phyloP scores from a whole-genome alignment of 2,888 invertebrate genomes.

The Ernsta delagoae region DNA sequence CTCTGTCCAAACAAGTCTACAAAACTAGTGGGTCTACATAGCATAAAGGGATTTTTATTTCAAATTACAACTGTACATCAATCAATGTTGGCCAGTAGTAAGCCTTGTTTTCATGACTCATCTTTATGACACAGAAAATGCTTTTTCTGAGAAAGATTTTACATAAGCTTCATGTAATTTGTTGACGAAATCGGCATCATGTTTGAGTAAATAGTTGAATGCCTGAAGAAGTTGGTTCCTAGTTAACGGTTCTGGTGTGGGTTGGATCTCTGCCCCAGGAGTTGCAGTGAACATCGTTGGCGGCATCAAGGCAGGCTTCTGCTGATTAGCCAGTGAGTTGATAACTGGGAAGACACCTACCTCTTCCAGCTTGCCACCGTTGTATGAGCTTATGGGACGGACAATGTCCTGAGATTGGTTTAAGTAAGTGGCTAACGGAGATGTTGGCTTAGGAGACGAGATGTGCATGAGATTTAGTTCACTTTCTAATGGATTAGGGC shows the following conservation, averaged over 20 bases:
- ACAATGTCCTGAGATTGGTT: constrained; percentile 77
- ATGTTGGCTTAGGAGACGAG: constrained; percentile 81
- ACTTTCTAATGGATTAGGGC: constrained; percentile 76
- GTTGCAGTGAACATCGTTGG: constrained; percentile 92
- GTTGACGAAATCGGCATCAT: constrained; percentile 94
- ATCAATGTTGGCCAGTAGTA: constrained; percentile 47
- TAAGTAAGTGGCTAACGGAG: constrained; percentile 84
- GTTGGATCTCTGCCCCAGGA: constrained; percentile 72
- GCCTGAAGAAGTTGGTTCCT: constrained; percentile 96
- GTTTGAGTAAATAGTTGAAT: constrained; percentile 93
- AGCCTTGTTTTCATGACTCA: constrained; percentile 52
- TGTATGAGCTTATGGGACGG: constrained; percentile 64
- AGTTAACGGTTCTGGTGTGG: constrained; percentile 90
- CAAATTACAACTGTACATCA: constrained; percentile 80
- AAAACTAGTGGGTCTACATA: constrained; percentile 46
- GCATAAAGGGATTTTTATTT: constrained; percentile 69
- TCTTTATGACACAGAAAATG: constrained; percentile 78
- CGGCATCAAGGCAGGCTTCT: constrained; percentile 92
- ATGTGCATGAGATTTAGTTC: constrained; percentile 82
- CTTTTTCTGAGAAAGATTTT: constrained; percentile 90
- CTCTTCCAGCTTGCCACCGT: constrained; percentile 67
- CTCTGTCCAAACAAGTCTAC: constrained; percentile 68
- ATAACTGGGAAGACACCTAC: constrained; percentile 62
- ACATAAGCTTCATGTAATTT: constrained; percentile 97
- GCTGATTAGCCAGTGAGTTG: constrained; percentile 71